Percentiles rank a stretch among this genome's conserved stretches.
These are phyloP conservation scores for Orthosia gothica DNA, from an alignment of 2,888 invertebrate genomes.

Conservation along the genomic window DNA sequence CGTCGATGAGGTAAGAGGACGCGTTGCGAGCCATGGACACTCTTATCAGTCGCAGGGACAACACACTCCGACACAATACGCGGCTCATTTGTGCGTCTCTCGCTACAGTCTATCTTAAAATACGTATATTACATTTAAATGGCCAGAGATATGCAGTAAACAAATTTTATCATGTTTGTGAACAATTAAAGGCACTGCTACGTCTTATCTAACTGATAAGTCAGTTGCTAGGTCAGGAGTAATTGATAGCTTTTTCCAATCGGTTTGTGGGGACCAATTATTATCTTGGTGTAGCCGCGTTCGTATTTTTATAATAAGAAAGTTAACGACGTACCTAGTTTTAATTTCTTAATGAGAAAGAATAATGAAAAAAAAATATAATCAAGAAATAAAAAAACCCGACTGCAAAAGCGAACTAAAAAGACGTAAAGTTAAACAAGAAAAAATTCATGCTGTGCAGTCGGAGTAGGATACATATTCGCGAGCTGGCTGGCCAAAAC, in stretches of 20 bases:
- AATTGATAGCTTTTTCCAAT: constrained; percentile 69
- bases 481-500: no score
- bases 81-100: constrained; percentile 82
- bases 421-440: no score
- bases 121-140: constrained; percentile 57
- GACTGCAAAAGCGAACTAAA: no score
- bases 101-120: constrained; percentile 52
- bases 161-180: constrained; percentile 86
- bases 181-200: constrained; percentile 82
- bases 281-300: constrained; percentile 14
- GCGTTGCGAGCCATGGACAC: constrained; percentile 85
- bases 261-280: constrained; percentile 53
- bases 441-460: no score
- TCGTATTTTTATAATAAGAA: constrained; percentile 7
- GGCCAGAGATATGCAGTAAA: constrained; percentile 69
- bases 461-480: no score
- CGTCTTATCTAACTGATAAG: constrained; percentile 82
- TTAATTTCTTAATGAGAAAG: background rate
- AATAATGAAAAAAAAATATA: background rate
- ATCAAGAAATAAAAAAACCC: no score
- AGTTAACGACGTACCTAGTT: background rate
- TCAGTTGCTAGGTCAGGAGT: constrained; percentile 85
- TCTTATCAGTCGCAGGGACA: constrained; percentile 78
- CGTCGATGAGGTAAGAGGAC: constrained; percentile 93
- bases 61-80: constrained; percentile 79